Evolutionary conservation across 2,888 invertebrate genomes (phyloP).

Genomic region (Biston betularia): DNA sequence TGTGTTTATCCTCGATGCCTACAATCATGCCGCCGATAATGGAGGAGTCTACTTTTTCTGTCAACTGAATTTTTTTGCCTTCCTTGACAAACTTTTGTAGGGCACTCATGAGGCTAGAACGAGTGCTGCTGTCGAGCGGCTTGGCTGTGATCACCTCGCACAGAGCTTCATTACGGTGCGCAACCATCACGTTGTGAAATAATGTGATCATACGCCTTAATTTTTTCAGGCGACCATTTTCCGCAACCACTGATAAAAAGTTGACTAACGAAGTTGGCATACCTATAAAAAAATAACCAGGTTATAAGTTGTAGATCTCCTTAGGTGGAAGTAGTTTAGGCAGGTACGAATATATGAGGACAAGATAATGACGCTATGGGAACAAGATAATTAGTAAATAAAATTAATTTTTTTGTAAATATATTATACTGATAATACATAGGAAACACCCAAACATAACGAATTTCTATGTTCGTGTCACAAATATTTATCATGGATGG

Average conservation of each 20-base stretch:
- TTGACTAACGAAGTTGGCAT: constrained; percentile 66
- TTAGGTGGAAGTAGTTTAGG: too few species aligned
- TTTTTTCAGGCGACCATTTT: constrained; percentile 72
- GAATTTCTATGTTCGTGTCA: too few species aligned
- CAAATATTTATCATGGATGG: too few species aligned
- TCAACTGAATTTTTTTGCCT: constrained; percentile 67
- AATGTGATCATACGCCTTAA: constrained; percentile 66
- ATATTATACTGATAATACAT: too few species aligned
- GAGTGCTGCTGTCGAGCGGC: constrained; percentile 60
- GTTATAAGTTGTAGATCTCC: too few species aligned
- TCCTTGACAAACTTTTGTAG: constrained; percentile 65
- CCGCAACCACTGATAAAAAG: constrained; percentile 69
- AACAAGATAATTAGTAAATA: too few species aligned
- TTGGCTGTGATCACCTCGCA: constrained; percentile 77
- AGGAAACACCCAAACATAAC: too few species aligned
- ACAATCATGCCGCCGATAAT: constrained; percentile 76
- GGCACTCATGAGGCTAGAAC: constrained; percentile 60
- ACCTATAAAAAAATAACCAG: constrained; percentile 56
- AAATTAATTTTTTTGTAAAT: too few species aligned
- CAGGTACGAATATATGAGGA: too few species aligned
- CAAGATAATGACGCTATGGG: too few species aligned
- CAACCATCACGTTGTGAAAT: constrained; percentile 71
- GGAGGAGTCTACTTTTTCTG: constrained; percentile 67
- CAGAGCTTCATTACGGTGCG: constrained; percentile 71
- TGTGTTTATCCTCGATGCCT: constrained; percentile 74